Evolutionary conservation across 2,113 vertebrate genomes (phyloP).

Genomic region (Larimichthys polyactis): DNA sequence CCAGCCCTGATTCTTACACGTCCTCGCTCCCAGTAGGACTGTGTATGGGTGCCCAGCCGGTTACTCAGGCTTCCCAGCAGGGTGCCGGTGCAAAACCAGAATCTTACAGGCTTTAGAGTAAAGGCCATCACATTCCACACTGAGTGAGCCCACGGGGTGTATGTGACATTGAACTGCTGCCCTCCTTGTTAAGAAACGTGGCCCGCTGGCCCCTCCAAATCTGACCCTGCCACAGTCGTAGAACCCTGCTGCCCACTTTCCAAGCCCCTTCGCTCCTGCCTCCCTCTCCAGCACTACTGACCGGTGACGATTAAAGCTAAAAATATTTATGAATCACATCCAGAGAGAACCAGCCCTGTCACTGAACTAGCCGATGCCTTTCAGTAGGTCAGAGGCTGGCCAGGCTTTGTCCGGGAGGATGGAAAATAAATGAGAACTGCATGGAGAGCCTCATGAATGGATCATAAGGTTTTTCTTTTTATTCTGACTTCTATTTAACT

Average conservation of each 20-base stretch:
- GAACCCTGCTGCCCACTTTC: constrained; percentile 61
- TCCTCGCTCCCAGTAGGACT: background rate
- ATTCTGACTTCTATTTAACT: background rate
- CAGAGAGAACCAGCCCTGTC: constrained; percentile 56
- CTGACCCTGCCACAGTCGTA: constrained; percentile 38
- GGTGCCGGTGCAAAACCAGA: constrained; percentile 46
- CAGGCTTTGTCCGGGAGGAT: constrained; percentile 10
- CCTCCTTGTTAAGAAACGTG: constrained; percentile 45
- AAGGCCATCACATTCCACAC: constrained; percentile 64
- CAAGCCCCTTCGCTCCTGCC: constrained; percentile 5
- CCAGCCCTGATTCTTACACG: background rate
- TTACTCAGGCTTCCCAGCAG: constrained; percentile 16
- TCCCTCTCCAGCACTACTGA: constrained; percentile 29
- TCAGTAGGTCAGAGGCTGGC: constrained; percentile 36
- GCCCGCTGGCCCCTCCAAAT: constrained; percentile 48
- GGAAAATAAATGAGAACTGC: constrained; percentile 40
- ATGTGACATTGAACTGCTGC: constrained; percentile 71
- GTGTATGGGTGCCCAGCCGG: background rate
- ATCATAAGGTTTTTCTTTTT: background rate
- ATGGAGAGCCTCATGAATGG: background rate
- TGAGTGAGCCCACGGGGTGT: constrained; percentile 38
- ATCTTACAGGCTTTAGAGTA: constrained; percentile 54
- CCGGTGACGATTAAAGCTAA: constrained; percentile 72
- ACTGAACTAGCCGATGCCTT: constrained; percentile 37
- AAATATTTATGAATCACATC: constrained; percentile 77